Conservation (phyloP, 2,888 invertebrate genomes). For the Cerastis leucographa region DNA sequence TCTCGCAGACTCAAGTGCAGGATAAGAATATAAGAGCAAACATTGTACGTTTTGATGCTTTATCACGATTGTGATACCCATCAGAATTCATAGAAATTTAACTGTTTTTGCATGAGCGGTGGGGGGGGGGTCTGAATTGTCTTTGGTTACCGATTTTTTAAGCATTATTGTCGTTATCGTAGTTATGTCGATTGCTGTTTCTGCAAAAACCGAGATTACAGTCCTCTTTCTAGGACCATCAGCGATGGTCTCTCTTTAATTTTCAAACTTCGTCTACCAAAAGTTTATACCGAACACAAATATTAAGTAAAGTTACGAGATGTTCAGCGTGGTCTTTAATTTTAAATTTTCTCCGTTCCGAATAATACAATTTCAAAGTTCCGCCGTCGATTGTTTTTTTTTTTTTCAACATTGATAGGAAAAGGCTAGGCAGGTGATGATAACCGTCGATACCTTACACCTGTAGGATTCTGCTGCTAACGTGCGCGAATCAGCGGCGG, state of each 20-base stretch:
- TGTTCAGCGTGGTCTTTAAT: background rate
- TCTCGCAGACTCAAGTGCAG: slow-evolving; percentile 78
- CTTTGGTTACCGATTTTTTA: background rate
- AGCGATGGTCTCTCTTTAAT: background rate
- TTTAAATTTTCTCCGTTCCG: background rate
- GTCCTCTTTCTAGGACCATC: background rate
- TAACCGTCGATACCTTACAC: background rate
- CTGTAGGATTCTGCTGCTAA: slow-evolving; percentile 79
- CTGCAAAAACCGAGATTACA: background rate
- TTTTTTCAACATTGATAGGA: background rate
- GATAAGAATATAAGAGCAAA: slow-evolving; percentile 79
- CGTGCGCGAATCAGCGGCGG: slow-evolving; percentile 83
- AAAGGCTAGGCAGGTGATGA: background rate
- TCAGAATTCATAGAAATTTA: background rate
- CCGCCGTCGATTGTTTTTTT: background rate
- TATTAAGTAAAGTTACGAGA: background rate
- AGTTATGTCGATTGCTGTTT: background rate
- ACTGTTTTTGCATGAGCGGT: background rate
- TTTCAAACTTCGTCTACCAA: background rate
- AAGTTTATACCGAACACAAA: background rate
- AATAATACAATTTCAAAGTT: background rate
- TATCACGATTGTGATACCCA: background rate
- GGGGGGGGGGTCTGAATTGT: slow-evolving; percentile 1
- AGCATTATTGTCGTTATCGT: background rate
- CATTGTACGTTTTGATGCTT: background rate